These are phyloP conservation scores for Heliconius eleuchia DNA, from an alignment of 1,140 invertebrate species.

Conservation along the genomic window DNA sequence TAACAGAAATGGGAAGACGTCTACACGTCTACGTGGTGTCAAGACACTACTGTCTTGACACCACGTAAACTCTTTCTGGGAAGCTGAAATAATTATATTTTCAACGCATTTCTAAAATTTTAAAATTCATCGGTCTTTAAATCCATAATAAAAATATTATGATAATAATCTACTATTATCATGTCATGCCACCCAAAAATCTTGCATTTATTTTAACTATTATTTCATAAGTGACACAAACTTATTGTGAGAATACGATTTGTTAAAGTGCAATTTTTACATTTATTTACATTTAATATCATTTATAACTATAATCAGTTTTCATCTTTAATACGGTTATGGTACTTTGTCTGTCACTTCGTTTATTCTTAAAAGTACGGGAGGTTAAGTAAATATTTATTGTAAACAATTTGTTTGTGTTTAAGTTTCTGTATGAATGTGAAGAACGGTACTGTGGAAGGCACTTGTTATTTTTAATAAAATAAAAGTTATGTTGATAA, in stretches of 20 bases:
- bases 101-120: neutral
- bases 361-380: constrained; percentile 39
- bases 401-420: constrained; percentile 46
- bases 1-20: no score
- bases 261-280: constrained; percentile 71
- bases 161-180: constrained; percentile 41
- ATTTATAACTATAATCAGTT: constrained; percentile 38
- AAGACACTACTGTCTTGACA: no score
- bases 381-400: constrained; percentile 44
- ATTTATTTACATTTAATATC: constrained; percentile 34
- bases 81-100: neutral
- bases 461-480: constrained; percentile 74
- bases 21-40: no score
- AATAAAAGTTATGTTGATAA: constrained; percentile 74
- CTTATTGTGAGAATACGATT: constrained; percentile 52
- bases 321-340: constrained; percentile 46
- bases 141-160: constrained; percentile 11
- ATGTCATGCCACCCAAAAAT: constrained; percentile 72
- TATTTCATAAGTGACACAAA: constrained; percentile 55
- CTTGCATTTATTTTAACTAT: constrained; percentile 70
- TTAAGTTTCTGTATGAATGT: constrained; percentile 49
- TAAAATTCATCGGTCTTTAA: constrained; percentile 3
- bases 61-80: no score
- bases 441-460: constrained; percentile 50
- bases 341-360: constrained; percentile 46